Evolutionary conservation across 2,797 vertebrate species (phyloP).

Genomic region (Cossypha niveicapilla): DNA sequence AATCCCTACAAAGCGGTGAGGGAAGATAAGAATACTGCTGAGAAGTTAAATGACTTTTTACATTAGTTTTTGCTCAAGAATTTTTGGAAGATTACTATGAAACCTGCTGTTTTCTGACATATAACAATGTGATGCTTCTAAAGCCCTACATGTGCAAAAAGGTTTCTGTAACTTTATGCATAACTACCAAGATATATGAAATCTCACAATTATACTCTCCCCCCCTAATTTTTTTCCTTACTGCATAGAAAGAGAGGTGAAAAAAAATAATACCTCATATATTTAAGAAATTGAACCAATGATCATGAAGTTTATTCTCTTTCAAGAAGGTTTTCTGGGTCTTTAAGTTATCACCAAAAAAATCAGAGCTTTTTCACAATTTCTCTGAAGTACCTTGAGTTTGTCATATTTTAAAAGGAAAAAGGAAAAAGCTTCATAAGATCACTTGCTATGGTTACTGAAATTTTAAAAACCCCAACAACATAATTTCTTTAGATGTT

Average conservation of each 20-base stretch:
- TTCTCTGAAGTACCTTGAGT: background rate
- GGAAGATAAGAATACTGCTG: conserved; percentile 1
- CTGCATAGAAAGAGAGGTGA: background rate
- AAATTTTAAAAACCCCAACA: background rate
- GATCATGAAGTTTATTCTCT: background rate
- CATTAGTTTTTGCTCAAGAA: conserved; percentile 8
- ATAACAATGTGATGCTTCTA: background rate
- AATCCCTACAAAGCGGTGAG: background rate
- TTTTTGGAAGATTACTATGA: background rate
- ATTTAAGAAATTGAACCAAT: background rate
- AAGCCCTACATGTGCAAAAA: background rate
- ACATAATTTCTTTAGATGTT: background rate
- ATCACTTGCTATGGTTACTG: background rate
- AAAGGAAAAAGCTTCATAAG: background rate
- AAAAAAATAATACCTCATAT: background rate
- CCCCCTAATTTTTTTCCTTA: background rate
- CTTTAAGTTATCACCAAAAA: background rate
- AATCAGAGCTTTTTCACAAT: background rate
- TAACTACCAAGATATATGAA: background rate
- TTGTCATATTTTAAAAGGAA: background rate
- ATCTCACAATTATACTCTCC: background rate
- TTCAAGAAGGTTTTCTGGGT: background rate
- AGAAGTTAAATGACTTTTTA: conserved; percentile 6
- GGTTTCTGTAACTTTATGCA: background rate
- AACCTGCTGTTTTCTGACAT: background rate